Base-by-base conservation (phyloP, 1,140 invertebrate species). In the Heliconius hermathena region DNA sequence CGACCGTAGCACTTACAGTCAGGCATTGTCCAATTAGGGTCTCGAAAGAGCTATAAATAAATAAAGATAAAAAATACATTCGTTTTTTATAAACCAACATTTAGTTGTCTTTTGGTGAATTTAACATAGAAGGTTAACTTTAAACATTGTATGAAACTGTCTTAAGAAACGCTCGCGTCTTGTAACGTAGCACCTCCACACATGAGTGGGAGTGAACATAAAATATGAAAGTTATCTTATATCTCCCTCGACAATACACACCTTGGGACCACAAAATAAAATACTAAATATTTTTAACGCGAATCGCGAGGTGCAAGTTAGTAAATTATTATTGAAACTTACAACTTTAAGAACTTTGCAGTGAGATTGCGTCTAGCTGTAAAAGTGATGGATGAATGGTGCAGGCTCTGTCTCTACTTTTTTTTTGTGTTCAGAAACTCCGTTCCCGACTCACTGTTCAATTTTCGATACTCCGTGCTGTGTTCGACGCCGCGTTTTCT, bases 211-310 rank as follows among this genome's bases (percentile, higher is more conserved):
- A 16, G 26, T 29, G 26, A 26, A 66, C 60, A 66, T 66, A 66
- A 66, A 66, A 66, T 66, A 66, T 26, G 60, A 66, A 66, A 66
- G 22, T 66, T 66, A 66, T 66, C 26, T 66, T 66, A 66, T 26
- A 66, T 66, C 60, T 66, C 22, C 60, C 26, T 66, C 26, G 60
- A 66, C 22, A 66, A 13, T 66, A 66, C 60, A 29, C 60, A 66
- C 60, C 60, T 66, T 29, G 60, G 60, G 60, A 66, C 60, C 60
- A 66, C 9, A 29, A 66, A 66, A 66, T 66, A 66, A 66, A 26
- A 66, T 29, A 29, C 60, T 66, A 29, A 66, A 66, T 16, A 66
- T 29, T 66, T 66, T 26, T 66, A 66, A 8, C 11, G 26, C 11
- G 26, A 66, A 13, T 20, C 22, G 60, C 9, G 26, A 66, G 60